A percentile compares a stretch with the other conserved stretches of the same genome.
phyloP scores from a whole-genome alignment of 2,888 invertebrate genomes.

The Lycocerus yunnanus region DNA sequence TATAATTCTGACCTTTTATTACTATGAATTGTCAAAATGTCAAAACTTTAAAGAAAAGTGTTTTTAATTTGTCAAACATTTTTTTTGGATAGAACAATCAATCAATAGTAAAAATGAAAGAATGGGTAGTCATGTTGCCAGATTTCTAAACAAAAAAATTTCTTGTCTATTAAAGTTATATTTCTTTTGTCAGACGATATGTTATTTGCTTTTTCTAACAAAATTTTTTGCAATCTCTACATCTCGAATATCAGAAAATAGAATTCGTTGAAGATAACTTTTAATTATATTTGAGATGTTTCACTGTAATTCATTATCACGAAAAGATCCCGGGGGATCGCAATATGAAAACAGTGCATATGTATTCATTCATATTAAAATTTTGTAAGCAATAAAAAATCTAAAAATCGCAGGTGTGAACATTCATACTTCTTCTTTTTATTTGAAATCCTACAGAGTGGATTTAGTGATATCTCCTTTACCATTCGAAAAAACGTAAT shows the following conservation, averaged over 20 bases:
- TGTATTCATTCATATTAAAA: no score
- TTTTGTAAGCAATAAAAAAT: no score
- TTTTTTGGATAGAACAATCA: not conserved
- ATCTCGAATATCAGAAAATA: not conserved
- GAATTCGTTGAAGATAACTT: not conserved
- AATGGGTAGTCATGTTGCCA: not conserved
- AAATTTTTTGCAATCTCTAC: not conserved
- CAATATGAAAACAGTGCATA: no score
- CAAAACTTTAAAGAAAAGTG: not conserved
- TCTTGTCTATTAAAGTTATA: not conserved
- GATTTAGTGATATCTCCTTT: no score
- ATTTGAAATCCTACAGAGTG: no score
- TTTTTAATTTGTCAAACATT: not conserved
- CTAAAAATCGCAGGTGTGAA: no score
- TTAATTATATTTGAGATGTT: not conserved
- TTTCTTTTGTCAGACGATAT: not conserved
- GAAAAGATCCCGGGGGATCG: no score
- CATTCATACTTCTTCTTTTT: no score
- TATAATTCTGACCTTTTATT: not conserved
- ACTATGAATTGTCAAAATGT: not conserved
- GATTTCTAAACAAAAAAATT: not conserved
- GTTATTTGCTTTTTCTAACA: not conserved
- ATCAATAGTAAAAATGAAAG: not conserved
- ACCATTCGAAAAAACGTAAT: no score
- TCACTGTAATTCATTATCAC: not conserved